Conservation (phyloP, 2,888 invertebrate genomes). For the Hedya salicella region DNA sequence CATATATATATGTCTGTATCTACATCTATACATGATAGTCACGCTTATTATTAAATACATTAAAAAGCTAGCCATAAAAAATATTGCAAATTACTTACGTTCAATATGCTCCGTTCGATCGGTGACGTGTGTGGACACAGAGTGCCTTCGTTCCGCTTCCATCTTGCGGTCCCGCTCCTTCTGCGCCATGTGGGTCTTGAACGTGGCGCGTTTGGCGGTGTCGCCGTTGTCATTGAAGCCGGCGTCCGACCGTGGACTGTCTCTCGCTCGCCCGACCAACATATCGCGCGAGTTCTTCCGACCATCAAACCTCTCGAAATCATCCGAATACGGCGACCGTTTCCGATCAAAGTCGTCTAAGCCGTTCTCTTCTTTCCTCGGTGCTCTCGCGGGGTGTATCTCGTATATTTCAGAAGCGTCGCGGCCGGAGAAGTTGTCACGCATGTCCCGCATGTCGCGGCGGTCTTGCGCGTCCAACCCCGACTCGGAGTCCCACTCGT, state of each 20-base stretch:
- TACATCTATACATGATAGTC: too few relatives aligned
- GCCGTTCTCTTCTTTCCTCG: slow-evolving; percentile 72
- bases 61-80: too few relatives aligned
- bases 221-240: slow-evolving; percentile 72
- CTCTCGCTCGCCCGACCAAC: slow-evolving; percentile 77
- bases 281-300: slow-evolving; percentile 81
- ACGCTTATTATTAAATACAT: too few relatives aligned
- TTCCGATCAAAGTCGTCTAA: slow-evolving; percentile 73
- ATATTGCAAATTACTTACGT: slow-evolving; percentile 63
- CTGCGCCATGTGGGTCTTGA: slow-evolving; percentile 89
- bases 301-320: slow-evolving; percentile 78
- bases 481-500: slow-evolving; percentile 82
- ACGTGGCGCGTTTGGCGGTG: slow-evolving; percentile 85
- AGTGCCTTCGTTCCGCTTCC: slow-evolving; percentile 90
- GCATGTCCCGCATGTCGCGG: slow-evolving; percentile 66
- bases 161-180: slow-evolving; percentile 86
- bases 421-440: slow-evolving; percentile 66
- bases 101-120: slow-evolving; percentile 86
- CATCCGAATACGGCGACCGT: slow-evolving; percentile 72
- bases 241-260: slow-evolving; percentile 76
- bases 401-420: slow-evolving; percentile 81
- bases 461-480: slow-evolving; percentile 66
- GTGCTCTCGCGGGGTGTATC: slow-evolving; percentile 71
- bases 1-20: too few relatives aligned
- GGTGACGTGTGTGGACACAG: slow-evolving; percentile 90